Evolutionary conservation across 2,113 vertebrate species (phyloP).

Genomic region (Cheilinus undulatus): DNA sequence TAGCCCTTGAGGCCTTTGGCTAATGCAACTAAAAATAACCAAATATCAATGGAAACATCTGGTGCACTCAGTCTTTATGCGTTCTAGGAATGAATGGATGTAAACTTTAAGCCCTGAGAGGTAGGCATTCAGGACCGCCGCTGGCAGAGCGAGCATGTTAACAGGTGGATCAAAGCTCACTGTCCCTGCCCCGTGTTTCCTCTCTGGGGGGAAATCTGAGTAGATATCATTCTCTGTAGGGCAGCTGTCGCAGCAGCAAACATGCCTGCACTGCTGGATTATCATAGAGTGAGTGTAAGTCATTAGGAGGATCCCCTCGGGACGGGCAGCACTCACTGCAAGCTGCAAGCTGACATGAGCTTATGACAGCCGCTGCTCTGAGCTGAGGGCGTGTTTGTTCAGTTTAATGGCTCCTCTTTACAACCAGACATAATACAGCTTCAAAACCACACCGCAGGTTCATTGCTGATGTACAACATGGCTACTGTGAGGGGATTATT

Average conservation of each 20-base stretch:
- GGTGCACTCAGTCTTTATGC: slow-evolving; percentile 2
- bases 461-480: neutral
- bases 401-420: slow-evolving; percentile 20
- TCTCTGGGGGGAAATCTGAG: slow-evolving; percentile 51
- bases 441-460: neutral
- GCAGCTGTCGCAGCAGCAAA: slow-evolving; percentile 48
- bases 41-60: neutral
- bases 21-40: neutral
- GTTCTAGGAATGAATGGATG: slow-evolving; percentile 19
- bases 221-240: slow-evolving; percentile 46
- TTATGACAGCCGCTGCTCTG: slow-evolving; percentile 15
- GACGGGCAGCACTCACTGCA: slow-evolving; percentile 15
- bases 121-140: neutral
- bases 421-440: neutral
- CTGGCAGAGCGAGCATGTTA: slow-evolving; percentile 3
- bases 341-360: slow-evolving; percentile 24
- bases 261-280: slow-evolving; percentile 38
- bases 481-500: neutral
- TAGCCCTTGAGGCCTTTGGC: neutral
- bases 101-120: neutral
- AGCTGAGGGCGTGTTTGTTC: neutral
- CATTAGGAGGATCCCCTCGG: slow-evolving; percentile 41
- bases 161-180: slow-evolving; percentile 50
- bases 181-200: slow-evolving; percentile 9
- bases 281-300: slow-evolving; percentile 24